A percentile compares a stretch with the other conserved stretches of the same genome.
phyloP scores from a whole-genome alignment of 1,140 invertebrate species.

The Procambarus virginalis region DNA sequence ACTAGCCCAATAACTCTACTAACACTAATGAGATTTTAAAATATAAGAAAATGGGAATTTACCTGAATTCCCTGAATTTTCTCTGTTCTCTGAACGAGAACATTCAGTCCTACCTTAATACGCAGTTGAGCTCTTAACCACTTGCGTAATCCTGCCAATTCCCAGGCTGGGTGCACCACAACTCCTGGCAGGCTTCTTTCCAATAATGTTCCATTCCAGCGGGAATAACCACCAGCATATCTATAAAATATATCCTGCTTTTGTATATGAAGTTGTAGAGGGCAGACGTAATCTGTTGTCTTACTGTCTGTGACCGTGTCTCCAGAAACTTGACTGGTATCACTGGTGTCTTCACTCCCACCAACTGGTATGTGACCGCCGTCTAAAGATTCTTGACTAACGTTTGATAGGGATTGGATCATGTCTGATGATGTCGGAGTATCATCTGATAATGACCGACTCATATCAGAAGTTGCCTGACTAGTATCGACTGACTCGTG shows the following conservation, averaged over 20 bases:
- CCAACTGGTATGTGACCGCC: background rate
- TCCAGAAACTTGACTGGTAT: slow-evolving; percentile 22
- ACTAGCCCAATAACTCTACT: too few species aligned
- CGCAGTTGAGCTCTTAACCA: slow-evolving; percentile 44
- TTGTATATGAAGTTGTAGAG: slow-evolving; percentile 30
- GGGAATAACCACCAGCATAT: slow-evolving; percentile 33
- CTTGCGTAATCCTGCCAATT: slow-evolving; percentile 39
- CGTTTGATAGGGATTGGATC: slow-evolving; percentile 39
- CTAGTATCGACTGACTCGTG: slow-evolving; percentile 24
- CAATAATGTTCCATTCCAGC: slow-evolving; percentile 32
- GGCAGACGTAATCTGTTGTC: slow-evolving; percentile 12
- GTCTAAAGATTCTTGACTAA: slow-evolving; percentile 35
- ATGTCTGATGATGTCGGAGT: slow-evolving; percentile 50
- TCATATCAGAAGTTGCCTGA: slow-evolving; percentile 27
- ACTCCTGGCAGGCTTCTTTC: slow-evolving; percentile 46
- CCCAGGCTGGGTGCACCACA: slow-evolving; percentile 52
- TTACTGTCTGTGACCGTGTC: background rate
- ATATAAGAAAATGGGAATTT: too few species aligned
- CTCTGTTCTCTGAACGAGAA: background rate
- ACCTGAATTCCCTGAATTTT: too few species aligned
- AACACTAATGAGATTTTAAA: too few species aligned
- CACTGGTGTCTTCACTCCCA: background rate
- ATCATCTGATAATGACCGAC: slow-evolving; percentile 35
- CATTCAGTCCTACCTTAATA: slow-evolving; percentile 45
- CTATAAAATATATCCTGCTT: slow-evolving; percentile 27